Conservation (phyloP, 2,888 invertebrate species). For the Micoletzkya japonica region DNA sequence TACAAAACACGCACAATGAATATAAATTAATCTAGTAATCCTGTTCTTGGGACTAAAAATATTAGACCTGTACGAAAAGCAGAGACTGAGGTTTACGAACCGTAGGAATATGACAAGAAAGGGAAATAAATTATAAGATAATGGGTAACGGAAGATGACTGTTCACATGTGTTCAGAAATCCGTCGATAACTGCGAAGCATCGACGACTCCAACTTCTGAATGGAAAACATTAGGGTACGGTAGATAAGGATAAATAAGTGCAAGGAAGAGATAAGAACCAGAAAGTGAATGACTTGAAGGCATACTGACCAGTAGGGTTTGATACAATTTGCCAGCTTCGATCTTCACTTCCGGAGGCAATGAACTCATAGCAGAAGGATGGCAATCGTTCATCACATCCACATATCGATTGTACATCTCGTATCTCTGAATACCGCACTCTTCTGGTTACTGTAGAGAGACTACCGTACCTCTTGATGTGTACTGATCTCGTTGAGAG, state of each 20-base stretch:
- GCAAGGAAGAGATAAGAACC: too few species aligned
- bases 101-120: too few species aligned
- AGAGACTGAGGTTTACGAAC: too few species aligned
- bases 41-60: too few species aligned
- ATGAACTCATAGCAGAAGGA: background rate
- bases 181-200: constrained; percentile 6
- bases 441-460: too few species aligned
- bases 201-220: constrained; percentile 18
- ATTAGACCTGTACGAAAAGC: too few species aligned
- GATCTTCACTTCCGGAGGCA: constrained; percentile 1
- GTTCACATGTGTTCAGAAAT: too few species aligned
- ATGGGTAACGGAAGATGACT: too few species aligned
- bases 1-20: too few species aligned
- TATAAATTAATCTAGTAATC: too few species aligned
- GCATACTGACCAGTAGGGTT: constrained; percentile 5
- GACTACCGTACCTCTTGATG: constrained; percentile 20
- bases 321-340: constrained; percentile 25
- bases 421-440: constrained; percentile 4
- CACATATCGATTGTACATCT: constrained; percentile 20
- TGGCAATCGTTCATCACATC: constrained; percentile 18
- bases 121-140: too few species aligned
- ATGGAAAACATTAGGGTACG: background rate
- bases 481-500: constrained; percentile 24
- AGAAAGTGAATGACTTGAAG: too few species aligned
- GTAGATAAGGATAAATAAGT: background rate